phyloP scores from a whole-genome alignment of 2,888 invertebrate species.

The Eupeodes latifasciatus region DNA sequence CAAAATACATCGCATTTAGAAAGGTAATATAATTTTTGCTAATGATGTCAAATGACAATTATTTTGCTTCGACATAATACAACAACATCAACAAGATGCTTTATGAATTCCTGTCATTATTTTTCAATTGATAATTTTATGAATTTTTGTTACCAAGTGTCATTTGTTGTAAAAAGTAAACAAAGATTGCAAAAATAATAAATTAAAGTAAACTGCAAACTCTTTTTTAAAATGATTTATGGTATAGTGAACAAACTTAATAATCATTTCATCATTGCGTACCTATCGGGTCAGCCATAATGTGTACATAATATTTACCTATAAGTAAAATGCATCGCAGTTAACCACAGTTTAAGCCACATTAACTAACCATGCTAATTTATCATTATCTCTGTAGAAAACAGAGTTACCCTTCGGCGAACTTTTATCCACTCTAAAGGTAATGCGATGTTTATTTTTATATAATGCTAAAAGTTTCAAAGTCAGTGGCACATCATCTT shows the following conservation, averaged over 20 bases:
- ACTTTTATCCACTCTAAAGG: too few relatives aligned
- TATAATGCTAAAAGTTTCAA: too few relatives aligned
- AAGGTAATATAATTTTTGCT: too few relatives aligned
- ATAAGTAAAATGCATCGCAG: constrained; percentile 22
- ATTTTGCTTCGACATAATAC: too few relatives aligned
- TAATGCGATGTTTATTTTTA: too few relatives aligned
- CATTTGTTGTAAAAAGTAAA: background rate
- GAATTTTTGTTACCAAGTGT: background rate
- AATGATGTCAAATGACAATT: too few relatives aligned
- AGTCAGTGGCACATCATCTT: too few relatives aligned
- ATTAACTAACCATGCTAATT: constrained; percentile 29
- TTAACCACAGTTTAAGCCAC: background rate
- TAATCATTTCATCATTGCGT: constrained; percentile 56
- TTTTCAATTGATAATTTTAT: too few relatives aligned
- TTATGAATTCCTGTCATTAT: too few relatives aligned
- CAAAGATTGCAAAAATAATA: background rate
- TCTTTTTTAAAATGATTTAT: background rate
- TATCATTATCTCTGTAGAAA: background rate
- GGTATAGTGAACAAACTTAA: constrained; percentile 3
- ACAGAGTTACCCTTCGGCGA: background rate
- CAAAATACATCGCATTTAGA: too few relatives aligned
- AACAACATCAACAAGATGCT: too few relatives aligned
- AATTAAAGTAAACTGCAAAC: background rate
- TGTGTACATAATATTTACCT: background rate
- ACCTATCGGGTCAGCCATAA: constrained; percentile 53